phyloP scores from a whole-genome alignment of 2,888 invertebrate species.

The Temnothorax unifasciatus region DNA sequence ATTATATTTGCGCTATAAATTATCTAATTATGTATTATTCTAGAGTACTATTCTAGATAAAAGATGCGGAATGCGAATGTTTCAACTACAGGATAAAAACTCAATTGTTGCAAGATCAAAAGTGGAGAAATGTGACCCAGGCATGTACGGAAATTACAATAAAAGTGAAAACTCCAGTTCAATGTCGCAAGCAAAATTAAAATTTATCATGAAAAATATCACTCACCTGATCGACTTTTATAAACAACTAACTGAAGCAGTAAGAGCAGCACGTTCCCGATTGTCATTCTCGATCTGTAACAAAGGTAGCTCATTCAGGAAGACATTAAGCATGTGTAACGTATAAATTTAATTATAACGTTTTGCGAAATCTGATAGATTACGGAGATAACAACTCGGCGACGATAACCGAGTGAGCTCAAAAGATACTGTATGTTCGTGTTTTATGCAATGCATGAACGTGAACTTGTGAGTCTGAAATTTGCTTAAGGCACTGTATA shows the following conservation, averaged over 20 bases:
- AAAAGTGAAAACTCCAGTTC: not conserved
- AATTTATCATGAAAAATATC: not conserved
- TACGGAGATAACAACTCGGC: not conserved
- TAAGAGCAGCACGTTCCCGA: conserved; percentile 27
- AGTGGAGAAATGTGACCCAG: not conserved
- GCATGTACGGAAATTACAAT: not conserved
- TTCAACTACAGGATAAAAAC: not conserved
- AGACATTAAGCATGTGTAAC: not conserved
- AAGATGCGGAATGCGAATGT: not conserved
- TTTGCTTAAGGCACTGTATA: not conserved
- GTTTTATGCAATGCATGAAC: conserved; percentile 12
- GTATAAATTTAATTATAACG: not conserved
- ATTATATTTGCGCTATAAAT: not conserved
- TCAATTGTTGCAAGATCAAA: not conserved
- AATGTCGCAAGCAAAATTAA: not conserved
- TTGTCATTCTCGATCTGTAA: conserved; percentile 57
- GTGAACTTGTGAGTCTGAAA: not conserved
- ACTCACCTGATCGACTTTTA: conserved; percentile 60
- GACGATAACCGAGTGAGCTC: not conserved
- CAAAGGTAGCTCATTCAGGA: not conserved
- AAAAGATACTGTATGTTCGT: not conserved
- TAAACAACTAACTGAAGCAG: conserved; percentile 45
- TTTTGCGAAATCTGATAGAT: not conserved
- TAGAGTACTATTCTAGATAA: not conserved
- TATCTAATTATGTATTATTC: not conserved